A percentile compares a stretch with the other conserved stretches of the same genome.
phyloP scores from a whole-genome alignment of 2,113 vertebrate genomes.

The Lontra canadensis region DNA sequence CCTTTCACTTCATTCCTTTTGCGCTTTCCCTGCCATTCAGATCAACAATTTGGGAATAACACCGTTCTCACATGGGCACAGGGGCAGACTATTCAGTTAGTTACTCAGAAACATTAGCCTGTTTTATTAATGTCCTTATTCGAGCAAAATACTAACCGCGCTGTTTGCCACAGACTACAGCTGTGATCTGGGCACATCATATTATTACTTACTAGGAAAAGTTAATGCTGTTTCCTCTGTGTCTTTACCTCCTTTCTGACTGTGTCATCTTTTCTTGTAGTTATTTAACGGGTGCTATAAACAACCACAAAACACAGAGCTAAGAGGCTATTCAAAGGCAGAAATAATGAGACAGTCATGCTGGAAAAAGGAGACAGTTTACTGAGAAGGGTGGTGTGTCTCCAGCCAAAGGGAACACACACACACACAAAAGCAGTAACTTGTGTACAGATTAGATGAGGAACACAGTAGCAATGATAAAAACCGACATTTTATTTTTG shows the following conservation, averaged over 20 bases:
- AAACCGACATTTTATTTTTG: slow-evolving; percentile 21
- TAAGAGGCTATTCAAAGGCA: slow-evolving; percentile 40
- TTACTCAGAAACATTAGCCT: not conserved
- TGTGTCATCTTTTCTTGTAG: slow-evolving; percentile 42
- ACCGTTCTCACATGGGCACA: not conserved
- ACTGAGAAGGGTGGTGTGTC: not conserved
- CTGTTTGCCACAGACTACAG: not conserved
- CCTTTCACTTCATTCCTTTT: slow-evolving; percentile 44
- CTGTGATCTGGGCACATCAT: not conserved
- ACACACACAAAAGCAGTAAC: not conserved
- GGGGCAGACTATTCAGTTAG: not conserved
- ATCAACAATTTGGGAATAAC: slow-evolving; percentile 17
- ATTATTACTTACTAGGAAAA: not conserved
- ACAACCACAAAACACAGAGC: slow-evolving; percentile 22
- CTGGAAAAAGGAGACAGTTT: slow-evolving; percentile 37
- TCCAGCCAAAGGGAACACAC: not conserved
- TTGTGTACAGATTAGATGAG: slow-evolving; percentile 21
- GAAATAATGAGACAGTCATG: slow-evolving; percentile 55
- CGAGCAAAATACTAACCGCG: not conserved
- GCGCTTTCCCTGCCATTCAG: slow-evolving; percentile 7
- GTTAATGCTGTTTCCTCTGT: slow-evolving; percentile 14
- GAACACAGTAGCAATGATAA: not conserved
- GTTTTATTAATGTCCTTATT: not conserved
- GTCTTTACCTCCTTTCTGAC: not conserved
- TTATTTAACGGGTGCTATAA: slow-evolving; percentile 49